Evolutionary conservation across 2,113 vertebrate species (phyloP).

Genomic region (Apistogramma diplotaenia): DNA sequence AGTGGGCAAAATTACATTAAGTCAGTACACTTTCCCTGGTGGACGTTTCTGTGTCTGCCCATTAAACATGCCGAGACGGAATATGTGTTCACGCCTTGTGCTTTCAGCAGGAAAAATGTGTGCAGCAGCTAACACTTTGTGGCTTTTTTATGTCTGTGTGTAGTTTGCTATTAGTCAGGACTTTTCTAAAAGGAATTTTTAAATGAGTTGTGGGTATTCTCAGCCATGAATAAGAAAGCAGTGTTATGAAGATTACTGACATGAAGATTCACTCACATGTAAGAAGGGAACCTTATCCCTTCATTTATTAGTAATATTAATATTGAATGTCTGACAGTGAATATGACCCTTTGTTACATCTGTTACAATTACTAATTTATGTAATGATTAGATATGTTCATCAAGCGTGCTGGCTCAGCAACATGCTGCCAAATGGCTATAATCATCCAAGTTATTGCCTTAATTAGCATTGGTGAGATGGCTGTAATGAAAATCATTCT

Average conservation of each 20-base stretch:
- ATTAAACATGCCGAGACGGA: neutral
- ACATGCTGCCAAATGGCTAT: conserved; percentile 10
- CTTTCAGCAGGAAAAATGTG: neutral
- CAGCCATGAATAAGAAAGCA: neutral
- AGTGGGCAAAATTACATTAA: neutral
- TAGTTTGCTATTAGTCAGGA: neutral
- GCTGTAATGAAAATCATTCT: conserved; percentile 45
- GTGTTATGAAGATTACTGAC: neutral
- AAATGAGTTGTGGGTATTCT: neutral
- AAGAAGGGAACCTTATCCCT: neutral
- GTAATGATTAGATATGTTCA: neutral
- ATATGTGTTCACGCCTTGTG: neutral
- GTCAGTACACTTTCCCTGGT: neutral
- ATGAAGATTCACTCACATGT: neutral
- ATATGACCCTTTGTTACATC: neutral
- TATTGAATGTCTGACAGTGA: neutral
- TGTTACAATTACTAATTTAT: neutral
- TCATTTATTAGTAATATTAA: neutral
- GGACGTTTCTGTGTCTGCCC: neutral
- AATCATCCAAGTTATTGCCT: conserved; percentile 35
- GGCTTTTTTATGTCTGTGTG: neutral
- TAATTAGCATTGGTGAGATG: conserved; percentile 39
- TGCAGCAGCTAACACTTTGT: neutral
- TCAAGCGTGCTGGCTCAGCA: neutral
- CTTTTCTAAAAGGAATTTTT: neutral